A percentile compares a stretch with the other conserved stretches of the same genome.
Evolutionary conservation across 2,797 vertebrate genomes (phyloP).

Genomic region (Pyrocephalus nanus): DNA sequence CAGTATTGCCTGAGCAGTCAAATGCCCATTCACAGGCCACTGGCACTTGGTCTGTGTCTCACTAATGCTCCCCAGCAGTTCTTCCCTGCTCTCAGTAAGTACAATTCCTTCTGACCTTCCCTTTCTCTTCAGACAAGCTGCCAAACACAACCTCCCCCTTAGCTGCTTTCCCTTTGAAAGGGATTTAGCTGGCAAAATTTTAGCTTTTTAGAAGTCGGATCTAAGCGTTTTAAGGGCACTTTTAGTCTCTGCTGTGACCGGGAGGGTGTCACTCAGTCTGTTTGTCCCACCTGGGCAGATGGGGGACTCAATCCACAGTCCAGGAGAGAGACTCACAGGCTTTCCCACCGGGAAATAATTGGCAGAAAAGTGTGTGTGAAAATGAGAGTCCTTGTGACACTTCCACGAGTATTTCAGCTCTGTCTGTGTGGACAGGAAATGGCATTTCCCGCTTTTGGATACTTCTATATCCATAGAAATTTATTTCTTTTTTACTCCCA

Average conservation of each 20-base stretch:
- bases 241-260: neutral
- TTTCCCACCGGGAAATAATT: neutral
- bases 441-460: neutral
- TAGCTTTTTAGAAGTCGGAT: neutral
- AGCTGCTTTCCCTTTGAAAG: neutral
- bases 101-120: neutral
- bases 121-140: neutral
- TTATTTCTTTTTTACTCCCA: neutral
- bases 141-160: neutral
- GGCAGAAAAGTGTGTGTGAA: neutral
- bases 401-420: neutral
- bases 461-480: neutral
- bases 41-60: neutral
- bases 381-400: neutral
- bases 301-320: neutral
- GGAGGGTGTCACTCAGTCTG: neutral
- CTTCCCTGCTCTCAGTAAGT: neutral
- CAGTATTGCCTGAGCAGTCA: neutral
- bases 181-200: neutral
- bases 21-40: neutral
- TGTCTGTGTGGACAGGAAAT: rapidly evolving
- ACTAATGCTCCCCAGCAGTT: neutral
- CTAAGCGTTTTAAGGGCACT: neutral
- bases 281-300: neutral
- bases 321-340: rapidly evolving